Base-by-base conservation (phyloP, 2,797 vertebrate genomes). In the Adelosebastes latens region DNA sequence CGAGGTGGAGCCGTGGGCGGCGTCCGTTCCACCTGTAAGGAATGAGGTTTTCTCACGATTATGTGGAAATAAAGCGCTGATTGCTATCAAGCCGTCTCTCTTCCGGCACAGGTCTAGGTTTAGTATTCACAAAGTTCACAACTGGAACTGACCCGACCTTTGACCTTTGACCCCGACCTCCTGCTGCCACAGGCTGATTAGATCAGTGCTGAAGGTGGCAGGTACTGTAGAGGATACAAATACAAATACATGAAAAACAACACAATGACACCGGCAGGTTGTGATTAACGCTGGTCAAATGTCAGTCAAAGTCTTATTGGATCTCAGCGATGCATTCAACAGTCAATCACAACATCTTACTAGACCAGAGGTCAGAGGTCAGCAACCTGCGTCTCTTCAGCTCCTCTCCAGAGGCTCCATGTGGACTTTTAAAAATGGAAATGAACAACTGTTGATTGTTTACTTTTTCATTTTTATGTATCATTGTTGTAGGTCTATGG, bases 1-100 rank as follows among this genome's bases (percentile, higher is more conserved):
- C 0, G 96, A 96, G 64, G 83, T 90, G 4, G 97, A 97, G 80
- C 95, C 95, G 2, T 97, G 97, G 97, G 95, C 96, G 3, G 96
- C 96, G 5, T 88, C 96, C 0, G 93, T 97, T 2, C 97, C 97
- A 8, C 96, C 96, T 4, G 97, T 97, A 89, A 95, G 77, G 5
- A 85, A 7, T 0, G 3, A 31, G 42, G 22, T 32, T 74, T 31
- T 42, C 25, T 1, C 18, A 27, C 3, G 8, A 29, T 29, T 18
- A 25, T 25, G 25, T 64, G 5, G 5, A 56, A 39, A 29, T 27
- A 13, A 20, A 31, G 16, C 7, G 14, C 7, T 59, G 9, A 59
- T 5, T 5, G 22, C 53, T 27, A 5, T 29, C 34, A 29, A 46
- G 11, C 13, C 22, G 11, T 13, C 36, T 8, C 20, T 22, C 7